Base-by-base conservation (phyloP, 2,888 invertebrate genomes). In the Hyposoter dolosus region DNA sequence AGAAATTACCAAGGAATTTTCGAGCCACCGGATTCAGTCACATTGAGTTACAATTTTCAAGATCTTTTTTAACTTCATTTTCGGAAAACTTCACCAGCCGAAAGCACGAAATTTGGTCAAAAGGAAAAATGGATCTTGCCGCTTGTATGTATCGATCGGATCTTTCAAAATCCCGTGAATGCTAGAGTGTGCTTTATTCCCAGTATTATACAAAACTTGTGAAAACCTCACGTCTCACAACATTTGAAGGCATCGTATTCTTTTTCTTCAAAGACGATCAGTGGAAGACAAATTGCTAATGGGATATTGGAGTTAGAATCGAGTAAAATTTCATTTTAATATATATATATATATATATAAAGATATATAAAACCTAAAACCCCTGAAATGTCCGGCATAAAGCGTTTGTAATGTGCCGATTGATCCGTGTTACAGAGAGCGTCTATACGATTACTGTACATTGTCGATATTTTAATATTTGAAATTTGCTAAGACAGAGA, bases 401-500 rank as follows among this genome's bases (percentile, higher is more conserved):
- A 68, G 79, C 47, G 28, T 90, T 88, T 84, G 81, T 90, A 43
- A 90, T 90, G 89, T 90, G 90, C 89, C 88, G 90, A 91, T 89
- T 86, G 83, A 85, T 88, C 88, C 85, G 76, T 82, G 87, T 84
- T 82, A 77, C 88, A 87, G 77, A 89, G 85, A 89, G 83, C 78
- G 84, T 90, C 84, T 87, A 88, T 88, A 89, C 87, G 81, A 91
- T 89, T 88, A 89, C 86, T 89, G 88, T 90, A 92, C 77, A 89
- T 90, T 88, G 89, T 90, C 88, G 88, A 90, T 90, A 91, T 91
- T 92, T 91, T 90, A 90, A 90, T 91, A 91, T 88, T 88, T 88
- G 88, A 77, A 66, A 90, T 88, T 89, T 90, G 90, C 88, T 89
- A 87, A 81, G 60, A 80, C 87, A 86, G 77, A 71, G 82, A 82